Percentiles rank a stretch among this genome's conserved stretches.
phyloP scores from a whole-genome alignment of 2,888 invertebrate genomes.

The Gymnoscelis rufifasciata region DNA sequence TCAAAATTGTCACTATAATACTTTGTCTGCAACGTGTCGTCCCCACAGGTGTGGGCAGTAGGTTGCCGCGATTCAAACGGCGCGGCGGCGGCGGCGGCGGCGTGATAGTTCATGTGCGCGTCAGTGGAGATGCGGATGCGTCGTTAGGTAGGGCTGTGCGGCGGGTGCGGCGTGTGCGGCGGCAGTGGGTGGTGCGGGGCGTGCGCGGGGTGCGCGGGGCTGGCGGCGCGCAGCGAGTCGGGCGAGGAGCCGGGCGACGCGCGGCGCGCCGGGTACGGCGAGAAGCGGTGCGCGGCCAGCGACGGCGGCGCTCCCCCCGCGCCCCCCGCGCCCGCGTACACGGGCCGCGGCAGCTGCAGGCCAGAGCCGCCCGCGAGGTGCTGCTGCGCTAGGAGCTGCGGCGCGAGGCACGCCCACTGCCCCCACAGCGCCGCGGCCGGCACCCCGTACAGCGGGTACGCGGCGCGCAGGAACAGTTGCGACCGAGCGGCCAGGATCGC shows the following conservation, averaged over 20 bases:
- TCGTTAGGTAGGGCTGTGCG: constrained; percentile 71
- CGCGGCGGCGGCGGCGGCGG: too few species aligned
- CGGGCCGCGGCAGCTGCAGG: constrained; percentile 72
- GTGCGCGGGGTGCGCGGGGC: constrained; percentile 59
- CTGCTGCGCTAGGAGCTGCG: constrained; percentile 83
- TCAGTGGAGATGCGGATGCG: constrained; percentile 18
- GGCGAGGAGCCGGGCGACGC: constrained; percentile 79
- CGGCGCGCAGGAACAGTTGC: constrained; percentile 85
- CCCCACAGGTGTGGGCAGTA: too few species aligned
- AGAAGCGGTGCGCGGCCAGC: constrained; percentile 80
- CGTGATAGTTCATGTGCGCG: not conserved
- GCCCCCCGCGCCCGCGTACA: constrained; percentile 62
- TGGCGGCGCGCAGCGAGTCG: constrained; percentile 78
- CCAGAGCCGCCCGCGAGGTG: constrained; percentile 78
- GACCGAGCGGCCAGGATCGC: constrained; percentile 87
- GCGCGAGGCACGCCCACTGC: constrained; percentile 84
- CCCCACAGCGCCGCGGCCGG: constrained; percentile 82
- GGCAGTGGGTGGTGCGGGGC: constrained; percentile 55
- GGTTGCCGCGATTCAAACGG: too few species aligned
- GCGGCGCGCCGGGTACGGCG: constrained; percentile 77
- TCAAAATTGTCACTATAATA: not conserved
- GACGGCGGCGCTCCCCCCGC: constrained; percentile 33
- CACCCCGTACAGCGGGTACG: constrained; percentile 79
- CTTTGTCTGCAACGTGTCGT: not conserved
- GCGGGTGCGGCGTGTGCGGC: constrained; percentile 61